phyloP scores from a whole-genome alignment of 1,140 invertebrate genomes.

The Zaprionus nigranus region DNA sequence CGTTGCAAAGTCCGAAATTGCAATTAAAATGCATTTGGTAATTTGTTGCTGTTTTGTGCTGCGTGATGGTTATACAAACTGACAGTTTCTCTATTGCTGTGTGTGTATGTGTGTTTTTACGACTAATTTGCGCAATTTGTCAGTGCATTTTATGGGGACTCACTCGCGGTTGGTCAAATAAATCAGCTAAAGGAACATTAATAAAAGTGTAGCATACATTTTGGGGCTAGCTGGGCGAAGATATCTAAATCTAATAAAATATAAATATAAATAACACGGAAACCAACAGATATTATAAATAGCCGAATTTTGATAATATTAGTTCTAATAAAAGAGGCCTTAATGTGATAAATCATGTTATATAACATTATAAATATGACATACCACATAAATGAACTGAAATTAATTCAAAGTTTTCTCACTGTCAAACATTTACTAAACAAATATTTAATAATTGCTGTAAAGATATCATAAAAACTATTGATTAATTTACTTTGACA shows the following conservation, averaged over 20 bases:
- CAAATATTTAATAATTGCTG: too few relatives aligned
- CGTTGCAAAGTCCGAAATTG: constrained; percentile 41
- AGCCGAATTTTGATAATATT: too few relatives aligned
- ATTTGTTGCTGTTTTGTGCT: constrained; percentile 57
- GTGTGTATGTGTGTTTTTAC: constrained; percentile 34
- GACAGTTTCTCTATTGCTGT: constrained; percentile 39
- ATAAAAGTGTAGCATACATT: constrained; percentile 45
- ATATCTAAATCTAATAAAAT: background rate
- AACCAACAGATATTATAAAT: background rate
- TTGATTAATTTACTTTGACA: too few relatives aligned
- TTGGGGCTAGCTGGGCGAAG: background rate
- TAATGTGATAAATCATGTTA: too few relatives aligned
- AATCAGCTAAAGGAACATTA: constrained; percentile 1
- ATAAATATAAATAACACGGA: background rate
- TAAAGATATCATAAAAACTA: too few relatives aligned
- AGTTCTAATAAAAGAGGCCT: too few relatives aligned
- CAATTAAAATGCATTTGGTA: constrained; percentile 75
- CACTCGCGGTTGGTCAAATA: background rate
- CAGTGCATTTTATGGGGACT: constrained; percentile 65
- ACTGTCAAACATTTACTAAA: too few relatives aligned
- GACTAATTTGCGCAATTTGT: constrained; percentile 74
- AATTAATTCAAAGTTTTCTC: too few relatives aligned
- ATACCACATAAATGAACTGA: too few relatives aligned
- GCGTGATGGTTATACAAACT: constrained; percentile 29
- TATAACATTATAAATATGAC: too few relatives aligned